phyloP scores from a whole-genome alignment of 2,113 vertebrate species.

The Pheucticus melanocephalus region DNA sequence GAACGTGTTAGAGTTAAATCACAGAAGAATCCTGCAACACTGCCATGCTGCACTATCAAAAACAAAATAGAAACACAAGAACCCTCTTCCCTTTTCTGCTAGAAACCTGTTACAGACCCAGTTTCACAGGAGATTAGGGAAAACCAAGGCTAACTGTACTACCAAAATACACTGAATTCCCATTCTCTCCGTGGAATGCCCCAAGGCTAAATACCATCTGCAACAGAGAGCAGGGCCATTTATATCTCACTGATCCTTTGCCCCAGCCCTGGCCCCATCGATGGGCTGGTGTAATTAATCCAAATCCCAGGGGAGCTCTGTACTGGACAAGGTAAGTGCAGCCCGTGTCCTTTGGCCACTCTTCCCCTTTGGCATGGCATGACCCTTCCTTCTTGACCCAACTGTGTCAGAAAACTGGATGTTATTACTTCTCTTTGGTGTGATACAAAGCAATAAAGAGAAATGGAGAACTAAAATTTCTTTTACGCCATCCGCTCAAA shows the following conservation, averaged over 20 bases:
- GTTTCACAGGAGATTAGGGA: neutral
- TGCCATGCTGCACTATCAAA: neutral
- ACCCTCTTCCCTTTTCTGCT: neutral
- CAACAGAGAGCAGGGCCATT: neutral
- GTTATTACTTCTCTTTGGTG: neutral
- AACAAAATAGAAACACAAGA: neutral
- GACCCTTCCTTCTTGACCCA: neutral
- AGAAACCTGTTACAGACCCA: neutral
- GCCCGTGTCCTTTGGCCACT: neutral
- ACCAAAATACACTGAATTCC: neutral
- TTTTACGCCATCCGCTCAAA: neutral
- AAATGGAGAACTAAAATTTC: neutral
- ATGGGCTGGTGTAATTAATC: neutral
- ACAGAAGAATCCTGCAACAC: neutral
- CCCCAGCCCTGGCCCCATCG: neutral
- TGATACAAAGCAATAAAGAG: neutral
- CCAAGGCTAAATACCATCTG: neutral
- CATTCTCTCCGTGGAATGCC: neutral
- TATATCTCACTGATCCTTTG: neutral
- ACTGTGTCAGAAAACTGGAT: neutral
- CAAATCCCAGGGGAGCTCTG: neutral
- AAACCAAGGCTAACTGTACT: neutral
- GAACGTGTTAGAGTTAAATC: neutral
- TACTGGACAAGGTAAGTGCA: neutral
- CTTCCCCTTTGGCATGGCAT: fast-evolving